These are phyloP conservation scores for Porites divaricata DNA, from an alignment of 92 coral and sea anemone species.

Conservation along the genomic window DNA sequence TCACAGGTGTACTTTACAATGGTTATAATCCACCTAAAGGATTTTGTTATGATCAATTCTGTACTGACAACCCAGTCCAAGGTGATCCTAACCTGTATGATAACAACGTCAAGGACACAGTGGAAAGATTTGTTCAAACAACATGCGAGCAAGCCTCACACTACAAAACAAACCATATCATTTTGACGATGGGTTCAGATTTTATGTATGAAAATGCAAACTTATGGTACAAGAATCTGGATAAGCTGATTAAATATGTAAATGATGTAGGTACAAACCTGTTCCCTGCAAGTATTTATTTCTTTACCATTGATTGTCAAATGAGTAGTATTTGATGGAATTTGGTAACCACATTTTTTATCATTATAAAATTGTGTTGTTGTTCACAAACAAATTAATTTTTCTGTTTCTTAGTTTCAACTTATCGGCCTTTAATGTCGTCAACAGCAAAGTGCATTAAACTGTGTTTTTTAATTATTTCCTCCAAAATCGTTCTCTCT, in stretches of 20 bases:
- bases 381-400: too few species aligned
- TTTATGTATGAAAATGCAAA: conserved; percentile 89
- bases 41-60: conserved; percentile 89
- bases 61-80: conserved; percentile 74
- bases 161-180: conserved; percentile 78
- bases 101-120: conserved; percentile 70
- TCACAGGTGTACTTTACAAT: conserved; percentile 88
- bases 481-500: too few species aligned
- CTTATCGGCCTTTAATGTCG: too few species aligned
- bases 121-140: conserved; percentile 62
- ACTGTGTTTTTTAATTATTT: too few species aligned
- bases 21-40: conserved; percentile 87
- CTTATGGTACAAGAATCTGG: conserved; percentile 89
- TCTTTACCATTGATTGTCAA: background rate
- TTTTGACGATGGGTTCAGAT: conserved; percentile 96
- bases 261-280: conserved; percentile 10
- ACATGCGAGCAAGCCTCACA: conserved; percentile 79
- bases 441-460: too few species aligned
- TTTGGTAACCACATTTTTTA: too few species aligned
- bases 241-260: conserved; percentile 82
- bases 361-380: too few species aligned
- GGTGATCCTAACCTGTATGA: conserved; percentile 76
- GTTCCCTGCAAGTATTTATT: background rate
- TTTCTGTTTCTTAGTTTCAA: too few species aligned
- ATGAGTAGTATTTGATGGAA: too few species aligned